A percentile compares a stretch with the other conserved stretches of the same genome.
phyloP scores from a whole-genome alignment of 2,888 invertebrate genomes.

The Neoascia interrupta region DNA sequence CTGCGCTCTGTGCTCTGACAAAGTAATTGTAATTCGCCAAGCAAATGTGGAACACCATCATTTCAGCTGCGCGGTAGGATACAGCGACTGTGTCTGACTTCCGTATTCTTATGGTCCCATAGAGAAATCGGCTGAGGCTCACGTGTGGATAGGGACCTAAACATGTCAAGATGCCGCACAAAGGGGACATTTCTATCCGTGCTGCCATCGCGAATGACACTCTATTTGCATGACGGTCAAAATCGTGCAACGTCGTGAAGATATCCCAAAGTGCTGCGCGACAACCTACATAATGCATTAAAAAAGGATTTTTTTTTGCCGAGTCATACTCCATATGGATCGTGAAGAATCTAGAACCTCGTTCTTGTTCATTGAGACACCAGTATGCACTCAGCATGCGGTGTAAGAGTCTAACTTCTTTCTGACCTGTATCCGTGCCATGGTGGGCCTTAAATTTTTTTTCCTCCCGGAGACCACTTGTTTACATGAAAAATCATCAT shows the following conservation, averaged over 20 bases:
- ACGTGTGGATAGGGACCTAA: background rate
- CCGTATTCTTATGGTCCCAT: slow-evolving; percentile 37
- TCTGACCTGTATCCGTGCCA: slow-evolving; percentile 38
- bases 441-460: background rate
- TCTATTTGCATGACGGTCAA: slow-evolving; percentile 69
- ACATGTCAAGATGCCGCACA: slow-evolving; percentile 42
- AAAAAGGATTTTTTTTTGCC: no score
- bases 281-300: no score
- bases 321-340: no score
- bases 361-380: no score
- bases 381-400: background rate
- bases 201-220: slow-evolving; percentile 60
- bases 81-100: slow-evolving; percentile 41
- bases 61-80: slow-evolving; percentile 33
- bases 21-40: slow-evolving; percentile 1
- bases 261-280: no score
- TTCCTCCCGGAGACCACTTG: slow-evolving; percentile 31
- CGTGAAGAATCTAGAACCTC: no score
- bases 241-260: slow-evolving; percentile 57
- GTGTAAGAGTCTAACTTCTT: no score
- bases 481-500: slow-evolving; percentile 35
- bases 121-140: slow-evolving; percentile 38
- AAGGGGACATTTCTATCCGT: slow-evolving; percentile 57
- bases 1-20: no score
- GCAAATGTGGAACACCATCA: slow-evolving; percentile 44